phyloP scores from a whole-genome alignment of 1,140 invertebrate genomes.

The Pseudoatta argentina region DNA sequence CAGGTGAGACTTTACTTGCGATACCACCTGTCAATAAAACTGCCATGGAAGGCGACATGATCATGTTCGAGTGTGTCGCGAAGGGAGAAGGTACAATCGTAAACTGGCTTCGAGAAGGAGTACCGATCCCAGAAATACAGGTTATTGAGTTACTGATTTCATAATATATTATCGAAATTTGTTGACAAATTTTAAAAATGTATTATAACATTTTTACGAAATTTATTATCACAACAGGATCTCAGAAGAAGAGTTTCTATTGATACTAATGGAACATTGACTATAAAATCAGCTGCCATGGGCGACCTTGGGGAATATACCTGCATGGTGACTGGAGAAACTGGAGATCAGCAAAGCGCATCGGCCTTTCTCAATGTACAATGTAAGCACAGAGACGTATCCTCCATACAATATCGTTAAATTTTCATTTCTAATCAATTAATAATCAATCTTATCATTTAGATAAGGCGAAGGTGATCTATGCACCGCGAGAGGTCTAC shows the following conservation, averaged over 20 bases:
- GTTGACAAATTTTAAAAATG: no score
- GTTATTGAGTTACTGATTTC: conserved; percentile 31
- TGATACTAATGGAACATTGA: conserved; percentile 91
- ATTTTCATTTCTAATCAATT: not conserved
- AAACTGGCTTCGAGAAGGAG: conserved; percentile 91
- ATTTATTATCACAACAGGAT: conserved; percentile 83
- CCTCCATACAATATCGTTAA: not conserved
- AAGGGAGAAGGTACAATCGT: conserved; percentile 89
- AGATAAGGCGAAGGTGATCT: conserved; percentile 97
- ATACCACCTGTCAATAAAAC: conserved; percentile 96
- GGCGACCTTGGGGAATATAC: conserved; percentile 95
- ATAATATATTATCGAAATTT: not conserved
- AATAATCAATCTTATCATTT: not conserved
- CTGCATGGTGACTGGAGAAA: conserved; percentile 93
- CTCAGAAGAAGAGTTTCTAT: conserved; percentile 88
- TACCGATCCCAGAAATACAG: conserved; percentile 87
- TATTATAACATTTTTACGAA: not conserved
- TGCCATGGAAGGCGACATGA: conserved; percentile 93
- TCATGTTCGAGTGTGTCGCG: conserved; percentile 93
- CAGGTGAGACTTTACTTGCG: conserved; percentile 94
- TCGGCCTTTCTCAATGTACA: conserved; percentile 97
- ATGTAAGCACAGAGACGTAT: conserved; percentile 89
- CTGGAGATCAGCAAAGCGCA: conserved; percentile 93
- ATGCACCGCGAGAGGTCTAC: conserved; percentile 94
- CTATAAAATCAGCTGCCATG: conserved; percentile 91